Base-by-base conservation (phyloP, 1,140 invertebrate genomes). In the Laupala kohalensis region DNA sequence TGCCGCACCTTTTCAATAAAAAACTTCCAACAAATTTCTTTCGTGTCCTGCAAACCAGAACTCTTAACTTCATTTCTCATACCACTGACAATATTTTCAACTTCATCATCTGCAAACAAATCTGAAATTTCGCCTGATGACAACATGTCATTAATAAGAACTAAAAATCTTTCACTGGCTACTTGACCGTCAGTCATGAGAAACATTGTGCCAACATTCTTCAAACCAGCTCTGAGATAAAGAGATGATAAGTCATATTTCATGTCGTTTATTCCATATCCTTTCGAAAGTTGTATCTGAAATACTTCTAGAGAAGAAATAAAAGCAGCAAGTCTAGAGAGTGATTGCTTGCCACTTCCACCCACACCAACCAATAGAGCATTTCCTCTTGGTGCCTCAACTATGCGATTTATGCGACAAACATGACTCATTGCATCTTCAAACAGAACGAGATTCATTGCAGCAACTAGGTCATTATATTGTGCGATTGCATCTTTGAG, bases 401-500 rank as follows among this genome's bases (percentile, higher is more conserved):
- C 81, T 73, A 98, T 97, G 72, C 96, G 86, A 81, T 94, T 97
- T 71, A 98, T 98, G 75, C 92, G 85, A 78, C 84, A 83, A 26
- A 97, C 88, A 78, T 97, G 94, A 73, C 87, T 85, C 89, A 97
- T 95, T 4, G 96, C 95, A 80, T 97, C 95, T 78, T 97, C 93
- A 79, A 98, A 98, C 4, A 98, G 84, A 6, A 98, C 95, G 6
- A 98, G 83, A 81, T 97, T 96, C 94, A 98, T 97, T 1, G 90
- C 90, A 5, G 93, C 89, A 29, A 97, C 86, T 71, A 90, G 77
- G 73, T 88, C 86, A 79, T 96, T 96, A 77, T 98, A 98, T 67
- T 87, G 88, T 15, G 86, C 82, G 29, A 97, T 81, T 5, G 94
- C 94, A 76, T 97, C 95, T 3, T 88, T 84, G 0, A 97, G 80